Base-by-base conservation (phyloP, 2,113 vertebrate species). In the Mustelus asterias region DNA sequence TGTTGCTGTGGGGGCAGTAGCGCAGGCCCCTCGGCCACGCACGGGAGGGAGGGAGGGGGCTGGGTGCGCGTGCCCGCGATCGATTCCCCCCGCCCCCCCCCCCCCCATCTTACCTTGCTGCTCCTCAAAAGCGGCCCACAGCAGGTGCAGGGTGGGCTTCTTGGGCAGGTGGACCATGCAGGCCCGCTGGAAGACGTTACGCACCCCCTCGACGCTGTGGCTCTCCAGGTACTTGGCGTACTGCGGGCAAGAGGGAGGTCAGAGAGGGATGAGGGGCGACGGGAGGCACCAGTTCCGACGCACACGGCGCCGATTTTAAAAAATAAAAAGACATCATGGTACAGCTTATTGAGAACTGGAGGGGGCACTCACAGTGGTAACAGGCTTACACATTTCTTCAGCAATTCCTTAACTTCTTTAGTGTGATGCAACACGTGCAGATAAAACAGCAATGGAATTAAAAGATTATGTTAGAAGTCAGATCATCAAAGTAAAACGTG, bases 121-220 rank as follows among this genome's bases (percentile, higher is more conserved):
- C 96, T 99, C 98, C 96, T 99, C 98, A 44, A 98, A 99, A 13
- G 97, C 98, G 0, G 98, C 98, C 98, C 98, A 98, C 20, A 98
- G 97, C 96, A 98, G 97, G 96, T 98, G 98, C 96, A 98, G 97
- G 97, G 97, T 98, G 96, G 98, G 98, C 83, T 98, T 98, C 63
- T 97, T 90, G 0, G 97, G 97, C 89, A 99, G 96, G 96, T 98
- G 98, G 95, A 98, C 96, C 92, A 97, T 97, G 85, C 98, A 98
- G n/a, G 98, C 98, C 20, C 98, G 92, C 95, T 96, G 97, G 96
- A 98, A 98, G 29, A 98, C 97, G 0, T 96, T 97, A 13, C 98
- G 97, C 0, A 98, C 97, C 22, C 98, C 97, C 0, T 98, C 97
- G 67, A 98, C 96, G 7, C 97, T 98, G 93, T 97, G 97, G 0